Percentiles rank a stretch among this genome's conserved stretches.
Evolutionary conservation across 1,140 invertebrate genomes (phyloP).

Genomic region (Pseudobourletiella spinata): DNA sequence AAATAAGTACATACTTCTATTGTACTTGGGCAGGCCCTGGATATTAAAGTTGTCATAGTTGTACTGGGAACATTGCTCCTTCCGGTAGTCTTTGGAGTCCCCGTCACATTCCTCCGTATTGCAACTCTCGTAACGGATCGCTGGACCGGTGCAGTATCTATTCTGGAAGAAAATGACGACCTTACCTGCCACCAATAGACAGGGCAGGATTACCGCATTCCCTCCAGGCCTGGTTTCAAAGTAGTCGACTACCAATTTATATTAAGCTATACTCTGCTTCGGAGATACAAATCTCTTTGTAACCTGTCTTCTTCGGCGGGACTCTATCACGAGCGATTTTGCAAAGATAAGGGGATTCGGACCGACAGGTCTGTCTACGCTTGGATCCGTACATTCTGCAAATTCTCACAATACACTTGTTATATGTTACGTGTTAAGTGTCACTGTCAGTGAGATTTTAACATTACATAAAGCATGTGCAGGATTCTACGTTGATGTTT

Average conservation of each 20-base stretch:
- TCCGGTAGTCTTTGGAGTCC: conserved; percentile 17
- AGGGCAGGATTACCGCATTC: conserved; percentile 68
- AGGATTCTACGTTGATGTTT: no score
- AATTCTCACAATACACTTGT: no score
- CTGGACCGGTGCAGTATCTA: conserved; percentile 65
- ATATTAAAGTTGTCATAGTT: conserved; percentile 63
- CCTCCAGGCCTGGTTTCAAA: no score
- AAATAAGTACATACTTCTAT: no score
- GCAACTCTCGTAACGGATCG: conserved; percentile 64
- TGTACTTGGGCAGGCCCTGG: conserved; percentile 52
- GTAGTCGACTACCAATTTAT: no score
- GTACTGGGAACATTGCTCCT: conserved; percentile 54
- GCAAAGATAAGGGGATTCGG: not conserved
- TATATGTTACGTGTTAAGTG: no score
- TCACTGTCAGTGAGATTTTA: no score
- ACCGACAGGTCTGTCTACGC: no score
- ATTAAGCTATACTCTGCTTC: not conserved
- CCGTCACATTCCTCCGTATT: conserved; percentile 58
- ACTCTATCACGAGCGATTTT: not conserved
- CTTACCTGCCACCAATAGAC: conserved; percentile 52
- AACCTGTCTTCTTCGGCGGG: not conserved
- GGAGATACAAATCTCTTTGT: not conserved
- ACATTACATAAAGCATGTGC: no score
- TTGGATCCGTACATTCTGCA: no score
- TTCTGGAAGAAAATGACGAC: not conserved